Evolutionary conservation across 2,797 vertebrate genomes (phyloP).

Genomic region (Falco naumanni): DNA sequence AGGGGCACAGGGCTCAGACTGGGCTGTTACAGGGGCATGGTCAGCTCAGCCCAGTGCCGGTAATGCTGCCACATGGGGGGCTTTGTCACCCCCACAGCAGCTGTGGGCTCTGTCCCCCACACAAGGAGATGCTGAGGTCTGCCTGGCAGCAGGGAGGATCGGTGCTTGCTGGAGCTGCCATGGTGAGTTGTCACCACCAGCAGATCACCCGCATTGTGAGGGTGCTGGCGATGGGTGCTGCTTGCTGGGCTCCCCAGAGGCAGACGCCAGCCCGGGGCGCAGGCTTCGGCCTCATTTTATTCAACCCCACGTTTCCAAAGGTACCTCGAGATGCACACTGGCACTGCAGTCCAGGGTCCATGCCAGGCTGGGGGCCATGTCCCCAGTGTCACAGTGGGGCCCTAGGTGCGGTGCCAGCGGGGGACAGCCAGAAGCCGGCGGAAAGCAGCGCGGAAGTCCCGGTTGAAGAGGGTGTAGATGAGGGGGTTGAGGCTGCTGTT

Average conservation of each 20-base stretch:
- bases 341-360: not conserved
- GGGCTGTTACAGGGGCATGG: not conserved
- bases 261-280: accelerated
- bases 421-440: conserved; percentile 71
- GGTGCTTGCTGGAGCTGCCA: not conserved
- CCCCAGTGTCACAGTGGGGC: accelerated
- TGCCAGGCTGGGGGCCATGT: accelerated
- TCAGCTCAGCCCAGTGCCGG: not conserved
- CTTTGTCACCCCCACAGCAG: not conserved
- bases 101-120: accelerated
- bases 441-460: conserved; percentile 90
- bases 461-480: conserved; percentile 95
- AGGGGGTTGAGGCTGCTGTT: conserved; percentile 93
- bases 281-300: not conserved
- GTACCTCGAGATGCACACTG: accelerated
- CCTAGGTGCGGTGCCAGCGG: not conserved
- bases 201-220: not conserved
- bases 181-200: not conserved
- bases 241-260: not conserved
- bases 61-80: accelerated
- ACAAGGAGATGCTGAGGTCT: not conserved
- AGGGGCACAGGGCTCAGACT: not conserved
- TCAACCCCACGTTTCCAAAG: not conserved
- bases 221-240: accelerated
- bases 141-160: not conserved